Evolutionary conservation across 2,888 invertebrate species (phyloP).

Genomic region (Agrochola lychnidis): DNA sequence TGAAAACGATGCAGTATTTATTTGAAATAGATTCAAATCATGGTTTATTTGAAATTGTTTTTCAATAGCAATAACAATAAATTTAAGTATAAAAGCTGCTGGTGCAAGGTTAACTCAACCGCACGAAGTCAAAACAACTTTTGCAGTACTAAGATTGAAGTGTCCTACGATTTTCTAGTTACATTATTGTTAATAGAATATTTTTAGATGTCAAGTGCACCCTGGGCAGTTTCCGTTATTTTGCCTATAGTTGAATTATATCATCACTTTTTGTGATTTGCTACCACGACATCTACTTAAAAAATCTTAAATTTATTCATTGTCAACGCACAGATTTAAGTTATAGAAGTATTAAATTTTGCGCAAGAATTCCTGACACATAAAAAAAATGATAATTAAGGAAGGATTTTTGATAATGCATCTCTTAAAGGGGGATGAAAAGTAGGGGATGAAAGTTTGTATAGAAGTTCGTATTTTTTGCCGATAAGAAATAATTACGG

Average conservation of each 20-base stretch:
- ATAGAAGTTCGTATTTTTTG: not conserved
- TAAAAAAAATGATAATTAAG: not conserved
- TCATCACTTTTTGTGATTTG: not conserved
- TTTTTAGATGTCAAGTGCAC: not conserved
- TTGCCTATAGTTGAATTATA: not conserved
- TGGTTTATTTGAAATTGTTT: slow-evolving; percentile 21
- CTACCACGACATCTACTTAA: not conserved
- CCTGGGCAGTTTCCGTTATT: not conserved
- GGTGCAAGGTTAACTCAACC: slow-evolving; percentile 10
- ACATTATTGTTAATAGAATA: not conserved
- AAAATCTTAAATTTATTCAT: not conserved
- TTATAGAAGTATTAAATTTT: not conserved
- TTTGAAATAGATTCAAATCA: slow-evolving; percentile 20
- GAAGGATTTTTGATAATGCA: not conserved
- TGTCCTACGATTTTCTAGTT: not conserved
- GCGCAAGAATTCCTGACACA: too few species aligned
- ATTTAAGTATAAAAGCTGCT: not conserved
- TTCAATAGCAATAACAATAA: slow-evolving; percentile 20
- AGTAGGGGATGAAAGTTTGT: not conserved
- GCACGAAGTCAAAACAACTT: not conserved
- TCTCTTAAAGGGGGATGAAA: not conserved
- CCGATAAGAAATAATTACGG: not conserved
- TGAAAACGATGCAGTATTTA: slow-evolving; percentile 19
- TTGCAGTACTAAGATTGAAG: not conserved
- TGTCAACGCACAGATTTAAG: too few species aligned